Percentiles rank a stretch among this genome's conserved stretches.
These are phyloP conservation scores for Bombus pyrosoma DNA, from an alignment of 1,140 invertebrate species.

Conservation along the genomic window DNA sequence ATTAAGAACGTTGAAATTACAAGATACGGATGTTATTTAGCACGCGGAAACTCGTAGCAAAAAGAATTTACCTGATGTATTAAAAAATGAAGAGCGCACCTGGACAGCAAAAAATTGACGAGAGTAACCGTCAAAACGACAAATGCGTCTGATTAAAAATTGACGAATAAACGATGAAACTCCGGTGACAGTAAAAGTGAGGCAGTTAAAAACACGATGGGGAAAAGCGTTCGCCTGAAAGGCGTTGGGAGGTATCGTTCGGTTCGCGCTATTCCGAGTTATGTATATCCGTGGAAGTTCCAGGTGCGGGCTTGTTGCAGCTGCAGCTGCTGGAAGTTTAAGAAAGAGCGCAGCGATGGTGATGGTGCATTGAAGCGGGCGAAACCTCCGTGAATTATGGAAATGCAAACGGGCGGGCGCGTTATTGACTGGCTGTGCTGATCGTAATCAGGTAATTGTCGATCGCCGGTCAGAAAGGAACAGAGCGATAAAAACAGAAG, in stretches of 20 bases:
- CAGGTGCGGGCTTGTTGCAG: constrained; percentile 54
- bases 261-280: constrained; percentile 36
- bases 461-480: constrained; percentile 39
- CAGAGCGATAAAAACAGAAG: constrained; percentile 15
- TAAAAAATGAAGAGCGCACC: background rate
- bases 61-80: too few relatives aligned
- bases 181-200: background rate
- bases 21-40: background rate
- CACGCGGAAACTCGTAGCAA: background rate
- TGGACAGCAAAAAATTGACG: background rate
- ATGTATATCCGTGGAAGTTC: constrained; percentile 51
- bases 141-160: background rate
- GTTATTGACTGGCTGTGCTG: constrained; percentile 60
- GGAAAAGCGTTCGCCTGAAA: background rate
- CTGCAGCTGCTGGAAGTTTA: constrained; percentile 47
- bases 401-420: constrained; percentile 62
- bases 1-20: background rate
- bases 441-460: constrained; percentile 70
- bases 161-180: background rate
- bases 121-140: background rate
- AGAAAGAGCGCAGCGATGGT: constrained; percentile 32
- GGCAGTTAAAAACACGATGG: background rate
- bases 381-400: constrained; percentile 67
- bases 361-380: constrained; percentile 31
- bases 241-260: background rate